Evolutionary conservation across 1,140 invertebrate species (phyloP).

Genomic region (Papilio aristodemus): DNA sequence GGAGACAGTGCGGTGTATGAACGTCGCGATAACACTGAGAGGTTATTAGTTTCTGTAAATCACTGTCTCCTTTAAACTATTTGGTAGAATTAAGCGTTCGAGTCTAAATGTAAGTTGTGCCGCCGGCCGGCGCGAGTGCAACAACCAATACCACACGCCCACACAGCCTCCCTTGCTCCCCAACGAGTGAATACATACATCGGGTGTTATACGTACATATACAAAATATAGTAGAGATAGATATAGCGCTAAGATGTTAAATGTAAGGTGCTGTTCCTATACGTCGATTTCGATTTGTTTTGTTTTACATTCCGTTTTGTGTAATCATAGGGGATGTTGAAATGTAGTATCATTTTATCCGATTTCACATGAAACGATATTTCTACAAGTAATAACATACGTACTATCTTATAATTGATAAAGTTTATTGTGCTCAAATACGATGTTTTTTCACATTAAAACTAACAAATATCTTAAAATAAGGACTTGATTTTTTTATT

Average conservation of each 20-base stretch:
- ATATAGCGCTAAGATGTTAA: constrained; percentile 37
- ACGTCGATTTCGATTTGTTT: constrained; percentile 45
- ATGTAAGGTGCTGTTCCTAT: constrained; percentile 52
- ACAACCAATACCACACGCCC: constrained; percentile 65
- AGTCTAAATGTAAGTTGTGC: constrained; percentile 53
- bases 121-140: constrained; percentile 59
- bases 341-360: background rate
- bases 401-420: too few relatives aligned
- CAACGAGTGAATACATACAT: constrained; percentile 54
- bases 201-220: constrained; percentile 44
- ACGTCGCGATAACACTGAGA: constrained; percentile 45
- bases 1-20: constrained; percentile 25
- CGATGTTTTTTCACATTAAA: too few relatives aligned
- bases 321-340: background rate
- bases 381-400: background rate
- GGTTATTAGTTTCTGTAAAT: constrained; percentile 49
- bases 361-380: background rate
- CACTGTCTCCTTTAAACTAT: constrained; percentile 63
- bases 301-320: constrained; percentile 38
- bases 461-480: too few relatives aligned
- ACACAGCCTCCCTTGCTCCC: constrained; percentile 70
- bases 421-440: too few relatives aligned
- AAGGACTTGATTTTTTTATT: too few relatives aligned
- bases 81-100: constrained; percentile 55
- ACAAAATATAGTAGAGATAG: constrained; percentile 55